Conservation (phyloP, 1,140 invertebrate genomes). For the Nephila pilipes region DNA sequence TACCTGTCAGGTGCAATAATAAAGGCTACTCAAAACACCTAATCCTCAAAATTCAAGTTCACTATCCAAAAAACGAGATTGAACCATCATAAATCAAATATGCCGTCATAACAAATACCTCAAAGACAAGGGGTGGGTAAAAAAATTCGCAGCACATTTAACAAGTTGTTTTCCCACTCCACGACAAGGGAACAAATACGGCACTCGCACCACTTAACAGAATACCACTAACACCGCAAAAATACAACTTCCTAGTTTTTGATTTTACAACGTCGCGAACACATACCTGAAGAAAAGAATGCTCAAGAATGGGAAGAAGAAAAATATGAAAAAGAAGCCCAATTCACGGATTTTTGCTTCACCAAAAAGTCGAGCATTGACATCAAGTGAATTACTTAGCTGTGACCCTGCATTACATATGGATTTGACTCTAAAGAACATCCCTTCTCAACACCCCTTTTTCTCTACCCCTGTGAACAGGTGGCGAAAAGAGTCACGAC, state of each 20-base stretch:
- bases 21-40: not conserved
- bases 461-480: constrained; percentile 9
- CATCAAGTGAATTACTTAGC: constrained; percentile 50
- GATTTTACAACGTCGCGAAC: not conserved
- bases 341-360: constrained; percentile 28
- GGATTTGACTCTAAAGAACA: constrained; percentile 28
- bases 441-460: not conserved
- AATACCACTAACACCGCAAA: not conserved
- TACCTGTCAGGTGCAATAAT: too few relatives aligned
- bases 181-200: not conserved
- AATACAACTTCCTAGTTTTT: not conserved
- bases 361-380: constrained; percentile 34
- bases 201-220: not conserved
- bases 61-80: not conserved
- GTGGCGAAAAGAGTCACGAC: constrained; percentile 64
- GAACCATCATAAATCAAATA: not conserved
- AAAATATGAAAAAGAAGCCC: not conserved
- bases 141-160: not conserved
- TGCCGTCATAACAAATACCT: not conserved
- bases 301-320: not conserved
- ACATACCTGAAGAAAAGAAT: not conserved
- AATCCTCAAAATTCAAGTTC: not conserved
- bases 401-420: constrained; percentile 32
- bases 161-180: not conserved
- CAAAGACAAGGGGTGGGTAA: not conserved